Percentiles rank a stretch among this genome's conserved stretches.
phyloP scores from a whole-genome alignment of 2,797 vertebrate genomes.

The Scomberomorus guttatus region DNA sequence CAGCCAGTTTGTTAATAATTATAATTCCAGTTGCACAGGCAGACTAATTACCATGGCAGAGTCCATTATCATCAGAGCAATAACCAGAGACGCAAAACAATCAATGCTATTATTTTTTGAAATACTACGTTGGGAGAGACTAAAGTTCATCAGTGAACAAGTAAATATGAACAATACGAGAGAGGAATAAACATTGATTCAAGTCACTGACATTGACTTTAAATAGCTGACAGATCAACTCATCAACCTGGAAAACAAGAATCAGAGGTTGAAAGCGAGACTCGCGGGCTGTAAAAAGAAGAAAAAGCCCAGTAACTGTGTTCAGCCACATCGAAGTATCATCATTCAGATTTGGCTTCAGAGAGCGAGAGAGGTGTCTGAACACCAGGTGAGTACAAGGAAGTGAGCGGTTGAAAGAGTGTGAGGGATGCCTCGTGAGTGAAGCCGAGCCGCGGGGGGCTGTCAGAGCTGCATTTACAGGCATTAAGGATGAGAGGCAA shows the following conservation, averaged over 20 bases:
- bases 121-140: neutral
- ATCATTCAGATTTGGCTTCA: slow-evolving; percentile 26
- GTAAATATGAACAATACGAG: neutral
- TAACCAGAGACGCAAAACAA: neutral
- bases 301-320: slow-evolving; percentile 24
- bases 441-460: slow-evolving; percentile 56
- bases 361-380: slow-evolving; percentile 25
- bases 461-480: slow-evolving; percentile 65
- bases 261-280: slow-evolving; percentile 15
- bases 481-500: slow-evolving; percentile 69
- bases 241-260: slow-evolving; percentile 31
- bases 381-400: slow-evolving; percentile 52
- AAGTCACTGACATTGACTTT: neutral
- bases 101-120: slow-evolving; percentile 7
- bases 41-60: slow-evolving; percentile 1
- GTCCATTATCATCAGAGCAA: slow-evolving; percentile 16
- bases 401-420: slow-evolving; percentile 20
- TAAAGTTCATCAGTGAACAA: slow-evolving; percentile 18
- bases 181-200: neutral
- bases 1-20: slow-evolving; percentile 4
- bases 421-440: slow-evolving; percentile 47
- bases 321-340: slow-evolving; percentile 1
- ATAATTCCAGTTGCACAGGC: neutral
- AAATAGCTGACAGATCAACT: slow-evolving; percentile 25
- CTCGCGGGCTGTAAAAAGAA: neutral